Conservation (phyloP, 2,113 vertebrate species). For the Scartelaos histophorus region DNA sequence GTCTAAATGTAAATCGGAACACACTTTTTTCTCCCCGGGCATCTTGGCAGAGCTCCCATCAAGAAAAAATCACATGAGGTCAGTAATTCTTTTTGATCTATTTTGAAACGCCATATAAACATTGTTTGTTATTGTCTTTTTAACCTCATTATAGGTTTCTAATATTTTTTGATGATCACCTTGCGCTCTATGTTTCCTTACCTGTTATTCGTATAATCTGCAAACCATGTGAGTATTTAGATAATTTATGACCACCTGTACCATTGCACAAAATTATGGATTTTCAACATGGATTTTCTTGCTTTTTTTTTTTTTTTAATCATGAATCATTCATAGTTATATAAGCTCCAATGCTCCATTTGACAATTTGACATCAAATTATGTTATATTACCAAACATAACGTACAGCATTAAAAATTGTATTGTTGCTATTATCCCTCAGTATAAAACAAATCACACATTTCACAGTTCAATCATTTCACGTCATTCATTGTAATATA, state of each 20-base stretch:
- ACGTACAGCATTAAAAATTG: too few species aligned
- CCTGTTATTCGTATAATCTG: conserved; percentile 83
- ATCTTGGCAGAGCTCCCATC: conserved; percentile 86
- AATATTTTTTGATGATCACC: conserved; percentile 88
- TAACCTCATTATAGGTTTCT: conserved; percentile 80
- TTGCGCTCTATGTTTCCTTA: conserved; percentile 81
- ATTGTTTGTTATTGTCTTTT: background rate
- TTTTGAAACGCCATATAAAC: background rate
- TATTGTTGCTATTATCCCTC: too few species aligned
- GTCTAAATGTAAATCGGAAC: conserved; percentile 75
- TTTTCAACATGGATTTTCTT: too few species aligned
- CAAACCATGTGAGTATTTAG: conserved; percentile 81
- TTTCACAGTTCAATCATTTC: background rate
- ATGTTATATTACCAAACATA: too few species aligned
- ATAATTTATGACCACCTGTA: background rate
- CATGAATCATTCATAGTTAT: too few species aligned
- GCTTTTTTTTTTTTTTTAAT: too few species aligned
- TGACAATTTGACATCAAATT: too few species aligned
- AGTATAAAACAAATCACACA: too few species aligned
- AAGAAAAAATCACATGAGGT: conserved; percentile 88
- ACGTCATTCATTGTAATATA: too few species aligned
- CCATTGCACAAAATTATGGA: background rate
- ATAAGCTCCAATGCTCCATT: too few species aligned
- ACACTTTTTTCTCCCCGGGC: conserved; percentile 79
- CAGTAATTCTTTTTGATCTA: background rate